Evolutionary conservation across 2,888 invertebrate genomes (phyloP), one percentile per base, ranked within the genome.

Genomic region (Lithophane ornitopus): DNA sequence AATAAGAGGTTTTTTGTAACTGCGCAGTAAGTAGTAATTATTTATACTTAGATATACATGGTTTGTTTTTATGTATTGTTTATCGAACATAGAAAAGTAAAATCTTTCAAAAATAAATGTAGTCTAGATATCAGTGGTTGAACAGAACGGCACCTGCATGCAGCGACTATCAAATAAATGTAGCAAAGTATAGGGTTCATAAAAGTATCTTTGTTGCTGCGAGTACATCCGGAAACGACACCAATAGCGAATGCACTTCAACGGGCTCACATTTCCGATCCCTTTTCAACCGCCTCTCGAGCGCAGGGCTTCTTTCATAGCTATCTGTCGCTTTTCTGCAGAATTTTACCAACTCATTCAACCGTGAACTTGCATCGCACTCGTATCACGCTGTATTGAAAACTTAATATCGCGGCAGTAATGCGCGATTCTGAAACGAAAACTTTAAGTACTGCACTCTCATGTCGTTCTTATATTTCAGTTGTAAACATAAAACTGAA

Each of bases 241-340:
- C 93, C 93, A 92, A 93, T 93, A 91, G 91, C 89, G 89, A 90
- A 91, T 92, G 92, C 93, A 92, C 92, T 94, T 90, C 91, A 88
- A 88, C 88, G 87, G 89, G 87, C 85, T 89, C 90, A 91, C 90
- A 92, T 91, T 90, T 89, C 89, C 91, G 89, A 93, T 93, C 92
- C 91, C 91, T 94, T 93, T 93, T 92, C 89, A 90, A 89, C 87
- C 80, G 88, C 76, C 75, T 87, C 88, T 90, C 90, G 90, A 90
- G 88, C 82, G 80, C 89, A 88, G 90, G 89, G 89, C 89, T 90
- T 90, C 91, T 92, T 91, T 92, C 90, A 91, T 84, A 91, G 89
- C 89, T 91, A 91, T 91, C 91, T 90, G 85, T 88, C 89, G 91
- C 88, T 87, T 89, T 84, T 85, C 90, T 91, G 90, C 87, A 90